Conservation (phyloP, 2,797 vertebrate species). For the Trachurus trachurus region DNA sequence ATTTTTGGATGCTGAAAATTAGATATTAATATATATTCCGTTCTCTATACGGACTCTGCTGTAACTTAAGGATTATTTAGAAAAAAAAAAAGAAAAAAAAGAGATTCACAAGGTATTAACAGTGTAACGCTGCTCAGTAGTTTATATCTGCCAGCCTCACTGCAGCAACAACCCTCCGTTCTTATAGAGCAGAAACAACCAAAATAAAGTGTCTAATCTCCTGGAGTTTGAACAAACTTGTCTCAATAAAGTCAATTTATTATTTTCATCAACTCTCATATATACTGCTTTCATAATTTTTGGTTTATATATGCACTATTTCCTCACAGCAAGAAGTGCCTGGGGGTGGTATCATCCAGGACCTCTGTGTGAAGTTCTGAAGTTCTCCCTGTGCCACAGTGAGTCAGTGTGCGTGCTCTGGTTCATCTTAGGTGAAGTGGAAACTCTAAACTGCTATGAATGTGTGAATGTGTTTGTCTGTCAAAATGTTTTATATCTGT, state of each 20-base stretch:
- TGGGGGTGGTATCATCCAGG: constrained; percentile 10
- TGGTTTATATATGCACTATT: background rate
- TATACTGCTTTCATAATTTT: background rate
- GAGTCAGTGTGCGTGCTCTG: constrained; percentile 20
- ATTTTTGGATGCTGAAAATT: constrained; percentile 29
- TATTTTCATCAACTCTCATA: background rate
- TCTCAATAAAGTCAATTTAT: background rate
- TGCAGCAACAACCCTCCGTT: background rate
- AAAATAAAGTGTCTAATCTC: constrained; percentile 3
- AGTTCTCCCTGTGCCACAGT: background rate
- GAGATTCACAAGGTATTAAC: constrained; percentile 7
- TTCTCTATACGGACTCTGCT: background rate
- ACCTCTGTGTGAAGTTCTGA: constrained; percentile 28
- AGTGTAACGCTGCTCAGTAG: background rate
- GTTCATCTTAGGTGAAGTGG: constrained; percentile 48
- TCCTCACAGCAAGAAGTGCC: background rate
- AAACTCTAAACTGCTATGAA: constrained; percentile 55
- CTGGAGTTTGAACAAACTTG: background rate
- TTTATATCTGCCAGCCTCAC: background rate
- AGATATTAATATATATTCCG: constrained; percentile 23
- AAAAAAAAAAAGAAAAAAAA: no score
- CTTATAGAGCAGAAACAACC: background rate
- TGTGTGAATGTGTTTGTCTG: constrained; percentile 60
- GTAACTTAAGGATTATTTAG: constrained; percentile 1
- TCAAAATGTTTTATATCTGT: constrained; percentile 63